phyloP scores from a whole-genome alignment of 2,113 vertebrate species.

The Cryptomyrus ogoouensis region DNA sequence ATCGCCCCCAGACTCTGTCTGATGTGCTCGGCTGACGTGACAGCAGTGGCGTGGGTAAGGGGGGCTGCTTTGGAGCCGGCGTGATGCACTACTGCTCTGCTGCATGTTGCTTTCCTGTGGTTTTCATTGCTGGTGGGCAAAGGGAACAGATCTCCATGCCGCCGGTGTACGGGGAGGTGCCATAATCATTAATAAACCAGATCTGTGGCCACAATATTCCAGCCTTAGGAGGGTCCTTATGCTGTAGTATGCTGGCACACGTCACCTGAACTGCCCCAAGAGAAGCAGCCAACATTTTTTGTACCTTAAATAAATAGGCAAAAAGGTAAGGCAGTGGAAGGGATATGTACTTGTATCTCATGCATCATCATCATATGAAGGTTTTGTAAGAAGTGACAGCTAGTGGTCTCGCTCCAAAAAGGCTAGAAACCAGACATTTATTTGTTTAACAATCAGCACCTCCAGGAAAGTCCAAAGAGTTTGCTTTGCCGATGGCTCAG shows the following conservation, averaged over 20 bases:
- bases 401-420: background rate
- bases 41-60: background rate
- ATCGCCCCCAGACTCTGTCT: background rate
- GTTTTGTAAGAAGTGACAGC: background rate
- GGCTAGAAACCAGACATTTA: background rate
- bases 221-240: background rate
- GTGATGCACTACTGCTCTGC: background rate
- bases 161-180: background rate
- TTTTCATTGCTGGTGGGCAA: background rate
- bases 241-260: background rate
- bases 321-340: background rate
- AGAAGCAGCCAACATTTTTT: background rate
- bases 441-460: background rate
- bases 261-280: background rate
- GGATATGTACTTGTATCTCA: background rate
- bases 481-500: background rate
- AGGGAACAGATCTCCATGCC: background rate
- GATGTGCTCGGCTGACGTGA: background rate
- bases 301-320: background rate
- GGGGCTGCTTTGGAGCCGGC: background rate
- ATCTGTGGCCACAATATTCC: background rate
- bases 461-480: background rate
- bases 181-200: background rate
- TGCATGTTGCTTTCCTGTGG: background rate
- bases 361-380: background rate